A percentile compares a stretch with the other conserved stretches of the same genome.
Evolutionary conservation across 1,140 invertebrate species (phyloP).

Genomic region (Macrobrachium nipponense): DNA sequence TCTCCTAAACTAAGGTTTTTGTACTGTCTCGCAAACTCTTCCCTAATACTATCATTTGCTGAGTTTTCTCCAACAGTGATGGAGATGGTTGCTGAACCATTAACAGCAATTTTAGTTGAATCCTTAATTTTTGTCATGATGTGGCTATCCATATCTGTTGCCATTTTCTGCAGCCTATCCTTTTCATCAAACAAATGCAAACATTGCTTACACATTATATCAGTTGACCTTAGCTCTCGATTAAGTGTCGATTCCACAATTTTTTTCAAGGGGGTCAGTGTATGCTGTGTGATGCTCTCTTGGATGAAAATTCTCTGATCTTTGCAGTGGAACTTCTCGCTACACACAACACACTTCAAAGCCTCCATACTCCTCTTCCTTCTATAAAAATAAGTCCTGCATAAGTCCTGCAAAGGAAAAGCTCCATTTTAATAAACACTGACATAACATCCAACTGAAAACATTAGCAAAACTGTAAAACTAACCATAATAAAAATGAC

Average conservation of each 20-base stretch:
- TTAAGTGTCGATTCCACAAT: slow-evolving; percentile 33
- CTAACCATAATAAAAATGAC: too few relatives aligned
- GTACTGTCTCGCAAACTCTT: slow-evolving; percentile 45
- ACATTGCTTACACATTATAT: slow-evolving; percentile 41
- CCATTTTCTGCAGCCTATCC: slow-evolving; percentile 48
- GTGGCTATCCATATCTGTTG: slow-evolving; percentile 42
- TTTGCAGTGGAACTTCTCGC: background rate
- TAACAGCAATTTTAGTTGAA: slow-evolving; percentile 3
- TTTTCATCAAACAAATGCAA: slow-evolving; percentile 41
- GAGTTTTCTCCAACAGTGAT: slow-evolving; percentile 29
- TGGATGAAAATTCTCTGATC: background rate
- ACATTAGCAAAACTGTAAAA: too few relatives aligned
- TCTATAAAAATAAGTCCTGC: too few relatives aligned
- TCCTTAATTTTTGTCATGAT: slow-evolving; percentile 45
- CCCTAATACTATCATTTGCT: slow-evolving; percentile 33
- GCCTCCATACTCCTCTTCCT: too few relatives aligned
- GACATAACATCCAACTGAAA: too few relatives aligned
- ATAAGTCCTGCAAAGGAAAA: too few relatives aligned
- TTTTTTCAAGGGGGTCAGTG: slow-evolving; percentile 29
- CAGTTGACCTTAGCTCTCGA: slow-evolving; percentile 13
- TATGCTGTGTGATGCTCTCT: slow-evolving; percentile 27
- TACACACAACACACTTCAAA: background rate
- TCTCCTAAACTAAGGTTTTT: slow-evolving; percentile 19
- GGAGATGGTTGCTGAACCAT: slow-evolving; percentile 14
- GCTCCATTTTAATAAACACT: too few relatives aligned